Conservation (phyloP, 2,888 invertebrate genomes). For the Doris montereyensis region DNA sequence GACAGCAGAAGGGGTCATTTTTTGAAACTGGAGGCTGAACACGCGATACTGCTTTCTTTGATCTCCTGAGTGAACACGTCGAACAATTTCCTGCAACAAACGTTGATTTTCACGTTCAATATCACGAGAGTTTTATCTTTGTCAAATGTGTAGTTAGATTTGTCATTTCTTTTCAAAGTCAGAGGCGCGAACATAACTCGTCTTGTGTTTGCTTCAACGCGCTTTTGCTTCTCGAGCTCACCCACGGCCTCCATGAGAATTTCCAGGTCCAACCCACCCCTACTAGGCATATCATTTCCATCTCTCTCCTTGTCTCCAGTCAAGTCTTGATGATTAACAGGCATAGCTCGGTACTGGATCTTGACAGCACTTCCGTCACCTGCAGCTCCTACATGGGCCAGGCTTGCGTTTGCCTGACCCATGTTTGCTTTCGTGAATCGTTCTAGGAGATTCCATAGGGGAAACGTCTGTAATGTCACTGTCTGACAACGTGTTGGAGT, state of each 20-base stretch:
- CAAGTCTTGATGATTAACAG: conserved; percentile 28
- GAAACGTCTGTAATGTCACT: conserved; percentile 70
- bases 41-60: conserved; percentile 41
- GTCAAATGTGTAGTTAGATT: conserved; percentile 59
- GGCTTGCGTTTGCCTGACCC: background rate
- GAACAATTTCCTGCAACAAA: conserved; percentile 64
- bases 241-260: conserved; percentile 65
- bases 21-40: conserved; percentile 33
- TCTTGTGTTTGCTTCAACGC: conserved; percentile 57
- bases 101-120: conserved; percentile 69
- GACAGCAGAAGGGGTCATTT: conserved; percentile 73
- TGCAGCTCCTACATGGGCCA: background rate
- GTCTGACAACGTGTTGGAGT: conserved; percentile 54
- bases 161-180: conserved; percentile 45
- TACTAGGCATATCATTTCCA: conserved; percentile 44
- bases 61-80: conserved; percentile 46
- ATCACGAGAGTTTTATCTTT: conserved; percentile 54
- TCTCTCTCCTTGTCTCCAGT: conserved; percentile 24
- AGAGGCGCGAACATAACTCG: conserved; percentile 62
- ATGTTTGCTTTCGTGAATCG: conserved; percentile 37
- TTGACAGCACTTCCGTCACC: conserved; percentile 20
- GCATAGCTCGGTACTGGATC: conserved; percentile 27
- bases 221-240: conserved; percentile 64
- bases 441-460: conserved; percentile 59
- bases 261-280: conserved; percentile 58